Percentiles rank a stretch among this genome's conserved stretches.
Conservation (phyloP, 1,140 invertebrate species). For the Pseudomyrmex concolor region DNA sequence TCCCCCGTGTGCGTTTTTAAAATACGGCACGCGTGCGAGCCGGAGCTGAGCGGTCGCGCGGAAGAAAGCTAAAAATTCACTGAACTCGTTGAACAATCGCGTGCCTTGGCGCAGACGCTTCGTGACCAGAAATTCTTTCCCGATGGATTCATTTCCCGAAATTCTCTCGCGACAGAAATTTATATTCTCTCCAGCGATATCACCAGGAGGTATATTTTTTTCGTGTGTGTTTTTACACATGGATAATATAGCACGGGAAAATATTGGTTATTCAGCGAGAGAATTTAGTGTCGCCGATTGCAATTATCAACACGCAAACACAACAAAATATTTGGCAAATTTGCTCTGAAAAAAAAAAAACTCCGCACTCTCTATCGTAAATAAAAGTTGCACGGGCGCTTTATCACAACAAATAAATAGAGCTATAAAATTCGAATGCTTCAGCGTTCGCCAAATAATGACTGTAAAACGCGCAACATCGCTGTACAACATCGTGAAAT, state of each 20-base stretch:
- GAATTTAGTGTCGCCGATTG: conserved; percentile 5
- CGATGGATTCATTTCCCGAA: conserved; percentile 26
- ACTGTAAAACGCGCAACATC: conserved; percentile 4
- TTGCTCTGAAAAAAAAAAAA: not conserved
- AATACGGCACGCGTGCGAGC: not conserved
- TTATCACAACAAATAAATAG: conserved; percentile 30
- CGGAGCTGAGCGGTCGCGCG: not conserved
- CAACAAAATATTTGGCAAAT: conserved; percentile 25
- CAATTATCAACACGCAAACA: not conserved
- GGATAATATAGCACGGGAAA: not conserved
- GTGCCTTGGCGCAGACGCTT: not conserved
- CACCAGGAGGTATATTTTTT: conserved; percentile 31
- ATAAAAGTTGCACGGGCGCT: not conserved
- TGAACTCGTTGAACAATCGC: conserved; percentile 30
- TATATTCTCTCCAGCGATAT: not conserved
- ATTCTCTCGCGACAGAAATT: conserved; percentile 49
- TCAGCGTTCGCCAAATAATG: conserved; percentile 1
- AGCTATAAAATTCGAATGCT: conserved; percentile 19
- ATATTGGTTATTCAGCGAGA: not conserved
- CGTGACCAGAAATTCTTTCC: conserved; percentile 17
- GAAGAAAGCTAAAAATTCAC: conserved; percentile 42
- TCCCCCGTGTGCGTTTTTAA: conserved; percentile 35
- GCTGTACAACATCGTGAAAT: not conserved
- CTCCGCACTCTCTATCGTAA: not conserved
- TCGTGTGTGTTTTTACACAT: not conserved